These are phyloP conservation scores for Hippolais icterina DNA, from an alignment of 2,113 vertebrate species.

Conservation along the genomic window DNA sequence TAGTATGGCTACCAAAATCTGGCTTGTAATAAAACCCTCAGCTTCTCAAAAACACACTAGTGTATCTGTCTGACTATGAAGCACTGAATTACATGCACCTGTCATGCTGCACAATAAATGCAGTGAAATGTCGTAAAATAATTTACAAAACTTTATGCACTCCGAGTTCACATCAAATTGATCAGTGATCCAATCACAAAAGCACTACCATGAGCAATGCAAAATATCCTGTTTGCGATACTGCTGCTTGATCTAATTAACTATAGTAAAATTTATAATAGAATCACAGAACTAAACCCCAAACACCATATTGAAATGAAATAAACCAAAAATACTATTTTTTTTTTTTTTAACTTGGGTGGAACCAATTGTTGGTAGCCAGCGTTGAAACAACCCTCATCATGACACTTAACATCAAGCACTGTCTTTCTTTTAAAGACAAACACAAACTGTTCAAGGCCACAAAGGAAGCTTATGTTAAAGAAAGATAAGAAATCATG, in stretches of 20 bases:
- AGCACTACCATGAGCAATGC: neutral
- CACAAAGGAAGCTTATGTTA: conserved; percentile 7
- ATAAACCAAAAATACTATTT: neutral
- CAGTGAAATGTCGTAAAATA: neutral
- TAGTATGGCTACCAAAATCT: neutral
- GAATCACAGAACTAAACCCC: neutral
- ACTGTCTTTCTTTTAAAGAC: neutral
- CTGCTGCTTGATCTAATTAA: neutral
- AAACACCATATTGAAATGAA: neutral
- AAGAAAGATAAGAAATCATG: neutral
- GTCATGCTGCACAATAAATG: neutral
- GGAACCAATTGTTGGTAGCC: neutral
- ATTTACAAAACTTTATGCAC: neutral
- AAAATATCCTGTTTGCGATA: neutral
- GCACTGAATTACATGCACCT: neutral
- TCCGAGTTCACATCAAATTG: neutral
- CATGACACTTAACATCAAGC: neutral
- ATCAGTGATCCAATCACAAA: neutral
- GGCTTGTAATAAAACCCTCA: neutral
- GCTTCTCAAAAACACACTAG: neutral
- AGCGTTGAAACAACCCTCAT: neutral
- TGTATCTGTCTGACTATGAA: neutral
- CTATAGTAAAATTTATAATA: neutral
- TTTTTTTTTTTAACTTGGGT: neutral
- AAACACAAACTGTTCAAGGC: neutral